phyloP scores from a whole-genome alignment of 2,113 vertebrate genomes.

The Athene cunicularia region DNA sequence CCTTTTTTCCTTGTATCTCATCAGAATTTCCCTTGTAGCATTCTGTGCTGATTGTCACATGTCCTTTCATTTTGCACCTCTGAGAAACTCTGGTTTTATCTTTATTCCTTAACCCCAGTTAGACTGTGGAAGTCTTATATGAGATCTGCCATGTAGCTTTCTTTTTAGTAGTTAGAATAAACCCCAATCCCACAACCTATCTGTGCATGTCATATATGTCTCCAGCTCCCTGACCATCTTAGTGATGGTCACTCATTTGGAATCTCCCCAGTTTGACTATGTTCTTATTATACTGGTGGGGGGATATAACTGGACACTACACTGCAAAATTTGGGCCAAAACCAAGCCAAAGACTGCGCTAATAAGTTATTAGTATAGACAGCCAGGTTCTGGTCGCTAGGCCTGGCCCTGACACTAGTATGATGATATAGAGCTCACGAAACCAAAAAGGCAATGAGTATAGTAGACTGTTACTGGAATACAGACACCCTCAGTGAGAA shows the following conservation, averaged over 20 bases:
- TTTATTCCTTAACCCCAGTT: background rate
- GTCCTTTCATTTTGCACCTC: background rate
- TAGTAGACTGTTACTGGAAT: background rate
- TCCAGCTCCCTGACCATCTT: background rate
- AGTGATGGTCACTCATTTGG: background rate
- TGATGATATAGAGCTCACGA: background rate
- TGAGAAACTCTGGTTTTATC: background rate
- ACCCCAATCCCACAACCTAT: background rate
- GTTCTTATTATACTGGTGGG: background rate
- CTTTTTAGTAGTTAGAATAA: background rate
- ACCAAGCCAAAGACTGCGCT: background rate
- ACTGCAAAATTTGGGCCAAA: background rate
- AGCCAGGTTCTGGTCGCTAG: background rate
- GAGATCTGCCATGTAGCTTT: background rate
- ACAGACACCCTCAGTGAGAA: background rate
- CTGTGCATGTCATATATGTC: rapidly evolving
- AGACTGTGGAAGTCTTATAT: background rate
- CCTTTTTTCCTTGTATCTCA: background rate
- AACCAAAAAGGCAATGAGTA: background rate
- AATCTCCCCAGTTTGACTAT: background rate
- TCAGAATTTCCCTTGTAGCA: background rate
- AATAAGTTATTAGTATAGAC: background rate
- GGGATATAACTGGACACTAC: background rate
- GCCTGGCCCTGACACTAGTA: background rate
- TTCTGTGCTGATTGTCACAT: background rate